These are phyloP conservation scores for Chrysotoxum bicinctum DNA, from an alignment of 2,888 invertebrate genomes.

Conservation along the genomic window DNA sequence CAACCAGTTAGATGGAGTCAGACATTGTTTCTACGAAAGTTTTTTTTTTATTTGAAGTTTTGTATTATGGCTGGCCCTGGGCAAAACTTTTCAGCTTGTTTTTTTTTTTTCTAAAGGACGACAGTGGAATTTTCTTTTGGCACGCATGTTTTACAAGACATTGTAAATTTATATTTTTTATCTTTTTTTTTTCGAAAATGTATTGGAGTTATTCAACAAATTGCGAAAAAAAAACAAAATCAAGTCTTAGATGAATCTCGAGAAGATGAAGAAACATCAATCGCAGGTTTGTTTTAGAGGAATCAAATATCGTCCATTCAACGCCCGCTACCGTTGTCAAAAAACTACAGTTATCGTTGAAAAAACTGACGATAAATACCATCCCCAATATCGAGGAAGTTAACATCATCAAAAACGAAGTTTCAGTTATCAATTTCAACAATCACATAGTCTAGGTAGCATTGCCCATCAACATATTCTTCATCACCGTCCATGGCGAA, in stretches of 20 bases:
- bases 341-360: constrained; percentile 98
- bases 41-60: too few relatives aligned
- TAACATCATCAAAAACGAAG: constrained; percentile 99
- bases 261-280: constrained; percentile 97
- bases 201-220: constrained; percentile 76
- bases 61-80: too few relatives aligned
- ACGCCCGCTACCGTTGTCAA: constrained; percentile 99
- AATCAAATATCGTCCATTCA: constrained; percentile 92
- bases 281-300: constrained; percentile 98
- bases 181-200: constrained; percentile 74
- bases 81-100: too few relatives aligned
- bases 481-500: constrained; percentile 99
- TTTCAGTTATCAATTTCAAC: constrained; percentile 99
- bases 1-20: too few relatives aligned
- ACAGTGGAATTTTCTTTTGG: constrained; percentile 80
- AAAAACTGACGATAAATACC: constrained; percentile 98
- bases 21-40: too few relatives aligned
- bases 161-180: too few relatives aligned
- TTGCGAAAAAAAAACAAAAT: constrained; percentile 61
- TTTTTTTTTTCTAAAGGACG: too few relatives aligned
- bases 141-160: constrained; percentile 81
- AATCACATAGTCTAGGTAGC: constrained; percentile 99
- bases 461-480: constrained; percentile 98
- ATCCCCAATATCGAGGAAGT: constrained; percentile 99
- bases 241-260: constrained; percentile 90